Base-by-base conservation (phyloP, 30 jellyfish, hydroid and myxozoan genomes). In the Hydractinia symbiolongicarpus region DNA sequence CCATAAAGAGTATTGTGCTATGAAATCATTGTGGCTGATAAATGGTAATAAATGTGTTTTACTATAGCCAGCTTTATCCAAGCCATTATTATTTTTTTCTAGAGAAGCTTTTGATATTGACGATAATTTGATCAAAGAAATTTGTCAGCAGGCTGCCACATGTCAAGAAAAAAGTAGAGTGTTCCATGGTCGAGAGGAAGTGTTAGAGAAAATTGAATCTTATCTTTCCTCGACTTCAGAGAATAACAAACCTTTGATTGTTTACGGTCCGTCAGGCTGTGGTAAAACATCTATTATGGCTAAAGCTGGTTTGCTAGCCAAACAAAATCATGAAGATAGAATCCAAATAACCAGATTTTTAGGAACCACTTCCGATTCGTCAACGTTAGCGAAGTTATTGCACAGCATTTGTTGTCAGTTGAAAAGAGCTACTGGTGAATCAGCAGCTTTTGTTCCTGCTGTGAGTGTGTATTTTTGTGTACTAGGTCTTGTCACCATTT, bases 281-380 rank as follows among this genome's bases (percentile, higher is more conserved):
- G 97, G 97, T 7, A 90, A 90, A 64, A 90, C 97, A 10, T 85
- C 97, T 10, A 60, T 90, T 0, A 84, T 90, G 93, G 95, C 97
- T 14, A 90, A 76, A 13, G 97, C 97, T 5, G 95, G 88, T 13
- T 77, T 82, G 72, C 19, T 50, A 56, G 61, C 89, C 19, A 85
- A 81, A 78, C 85, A 74, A 51, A 14, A 56, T 11, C 67, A 81
- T 79, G 89, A 81, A 5, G 81, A 77, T 55, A 57, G 17, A 19
- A 86, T 86, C 11, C 53, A 83, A 67, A 72, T 90, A 9, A 61
- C 87, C 75, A 77, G 97, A 56, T 90, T 90, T 61, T 78, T 84
- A 4, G 97, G 97, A 19, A 90, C 97, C 9, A 90, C 97, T 4
- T 81, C 95, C 5, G 97, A 85, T 53, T 90, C 97, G 21, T 84